Conservation (phyloP, 2,888 invertebrate species). For the Gisinianus flammeolus region DNA sequence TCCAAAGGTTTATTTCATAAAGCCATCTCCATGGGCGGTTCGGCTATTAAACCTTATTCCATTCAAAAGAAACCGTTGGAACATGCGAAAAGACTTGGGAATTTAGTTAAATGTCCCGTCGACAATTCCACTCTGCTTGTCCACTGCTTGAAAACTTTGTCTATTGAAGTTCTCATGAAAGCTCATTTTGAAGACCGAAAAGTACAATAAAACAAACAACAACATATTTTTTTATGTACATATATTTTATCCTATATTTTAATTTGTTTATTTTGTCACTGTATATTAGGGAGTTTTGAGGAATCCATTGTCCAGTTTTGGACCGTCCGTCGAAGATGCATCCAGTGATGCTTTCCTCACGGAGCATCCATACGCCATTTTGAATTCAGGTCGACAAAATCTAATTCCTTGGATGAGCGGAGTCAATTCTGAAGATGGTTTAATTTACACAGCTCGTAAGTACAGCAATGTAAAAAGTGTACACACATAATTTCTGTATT, state of each 20-base stretch:
- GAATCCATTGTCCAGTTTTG: not conserved
- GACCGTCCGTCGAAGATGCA: not conserved
- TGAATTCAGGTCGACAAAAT: slow-evolving; percentile 10
- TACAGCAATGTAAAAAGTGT: not conserved
- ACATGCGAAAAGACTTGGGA: not conserved
- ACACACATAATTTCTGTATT: not conserved
- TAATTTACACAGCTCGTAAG: not conserved
- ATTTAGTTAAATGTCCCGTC: not conserved
- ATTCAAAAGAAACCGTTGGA: not conserved
- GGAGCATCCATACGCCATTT: slow-evolving; percentile 3
- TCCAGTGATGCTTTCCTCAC: not conserved
- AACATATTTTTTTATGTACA: not conserved
- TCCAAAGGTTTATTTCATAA: slow-evolving; percentile 10
- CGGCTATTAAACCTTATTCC: slow-evolving; percentile 1
- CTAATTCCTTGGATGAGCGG: not conserved
- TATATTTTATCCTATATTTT: not conserved
- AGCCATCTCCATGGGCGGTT: not conserved
- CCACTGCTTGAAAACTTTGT: not conserved
- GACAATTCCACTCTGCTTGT: not conserved
- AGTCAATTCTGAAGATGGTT: slow-evolving; percentile 1
- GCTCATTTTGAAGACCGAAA: slow-evolving; percentile 14
- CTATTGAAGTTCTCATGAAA: not conserved
- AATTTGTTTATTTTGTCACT: not conserved
- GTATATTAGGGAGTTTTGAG: not conserved
- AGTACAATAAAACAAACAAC: too few species aligned